Base-by-base conservation (phyloP, 2,888 invertebrate genomes). In the Nipponacmea schrenckii region DNA sequence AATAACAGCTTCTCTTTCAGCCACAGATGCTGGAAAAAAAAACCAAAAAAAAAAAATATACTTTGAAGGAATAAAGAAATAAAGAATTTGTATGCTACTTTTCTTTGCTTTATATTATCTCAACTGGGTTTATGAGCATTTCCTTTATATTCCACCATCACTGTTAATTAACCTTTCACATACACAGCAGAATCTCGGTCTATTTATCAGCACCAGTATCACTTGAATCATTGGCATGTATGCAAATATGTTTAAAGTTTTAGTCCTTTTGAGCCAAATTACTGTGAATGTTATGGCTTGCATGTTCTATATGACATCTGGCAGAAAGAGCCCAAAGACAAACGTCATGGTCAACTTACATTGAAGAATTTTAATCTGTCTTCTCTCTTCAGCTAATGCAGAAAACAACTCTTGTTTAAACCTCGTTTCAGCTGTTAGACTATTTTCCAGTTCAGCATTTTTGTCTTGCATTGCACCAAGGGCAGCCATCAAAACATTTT, bases 331-430 rank as follows among this genome's bases (percentile, higher is more conserved):
- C 10, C 39, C n/a, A n/a, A 39, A 39, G 1, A 39, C 39, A 39
- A 39, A 4, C 4, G 39, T 7, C 10, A 5, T 39, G 39, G 1
- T 46, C 3, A 4, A 73, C 80, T 77, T 75, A 88, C 88, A 84
- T 80, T 84, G 82, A 76, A 87, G 84, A 74, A 87, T 85, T 81
- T 88, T 87, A 69, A 88, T 83, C 81, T 87, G 85, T 74, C 88
- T 77, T 76, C 96, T 96, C 79, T 96, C 96, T 89, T 96, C 97
- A 50, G 97, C 97, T 69, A 98, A 93, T 79, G 98, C 98, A 79
- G 96, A 96, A 90, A 98, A 97, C 86, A 99, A 93, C 91, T 99
- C 98, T 85, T 98, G 93, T 91, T 99, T 99, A 90, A 98, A 94
- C 84, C 97, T 93, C 81, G 97, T 99, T 92, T 99, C 98, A 66